Base-by-base conservation (phyloP, 2,113 vertebrate genomes). In the Gambusia affinis region DNA sequence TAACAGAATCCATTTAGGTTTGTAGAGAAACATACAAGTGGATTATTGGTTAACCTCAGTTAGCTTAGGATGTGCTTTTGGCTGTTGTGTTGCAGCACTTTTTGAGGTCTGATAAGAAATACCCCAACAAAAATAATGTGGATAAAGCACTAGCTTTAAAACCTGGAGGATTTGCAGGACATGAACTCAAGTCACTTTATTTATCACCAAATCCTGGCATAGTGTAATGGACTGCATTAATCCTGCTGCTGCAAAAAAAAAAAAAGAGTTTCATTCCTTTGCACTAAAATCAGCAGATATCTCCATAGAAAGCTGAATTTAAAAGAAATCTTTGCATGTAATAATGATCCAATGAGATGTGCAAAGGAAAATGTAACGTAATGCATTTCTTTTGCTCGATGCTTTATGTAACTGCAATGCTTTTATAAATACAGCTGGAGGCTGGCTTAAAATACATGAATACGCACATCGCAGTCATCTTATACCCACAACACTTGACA, bases 271-370 rank as follows among this genome's bases (percentile, higher is more conserved):
- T n/a, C n/a, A 24, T 82, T 85, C 83, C 69, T 87, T 78, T 74
- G 78, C 10, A 84, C 88, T 85, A 78, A 86, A 81, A 83, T 76
- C 83, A 67, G 75, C 66, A 63, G 86, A 88, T 89, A 76, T 79
- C 84, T 86, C 84, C 60, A 29, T 47, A 70, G 70, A 37, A 80
- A 81, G 78, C 63, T 47, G 73, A 8, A 70, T 64, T 54, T 73
- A 84, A 79, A 77, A 81, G 66, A 71, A 60, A 76, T 78, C 66
- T 14, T 8, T 1, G 81, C 81, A 79, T 54, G 51, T 75, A 71
- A 51, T 68, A 81, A 64, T 68, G 62, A 68, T 77, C 80, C 31
- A 30, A 51, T 69, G 74, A 47, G 64, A 87, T 73, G 70, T 80
- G 8, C 57, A 66, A 4, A 35, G 66, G 54, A 54, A 64, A 54